A percentile compares a stretch with the other conserved stretches of the same genome.
phyloP scores from a whole-genome alignment of 2,888 invertebrate species.

The Orthonychiurus folsomi region DNA sequence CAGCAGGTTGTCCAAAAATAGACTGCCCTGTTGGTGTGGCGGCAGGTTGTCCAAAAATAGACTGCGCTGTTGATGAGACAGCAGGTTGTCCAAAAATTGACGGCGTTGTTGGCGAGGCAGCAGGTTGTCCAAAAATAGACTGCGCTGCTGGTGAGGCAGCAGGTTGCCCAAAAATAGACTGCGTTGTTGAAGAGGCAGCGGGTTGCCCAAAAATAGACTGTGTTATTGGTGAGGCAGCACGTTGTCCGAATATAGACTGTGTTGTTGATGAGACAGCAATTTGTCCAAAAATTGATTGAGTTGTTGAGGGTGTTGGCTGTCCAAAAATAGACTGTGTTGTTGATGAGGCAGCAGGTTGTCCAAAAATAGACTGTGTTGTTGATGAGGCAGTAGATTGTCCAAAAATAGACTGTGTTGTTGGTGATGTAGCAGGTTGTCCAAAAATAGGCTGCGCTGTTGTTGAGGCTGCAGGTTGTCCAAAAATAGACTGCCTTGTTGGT shows the following conservation, averaged over 20 bases:
- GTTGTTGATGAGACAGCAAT: slow-evolving; percentile 3
- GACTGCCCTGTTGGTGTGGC: not conserved
- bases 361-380: not conserved
- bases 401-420: not conserved
- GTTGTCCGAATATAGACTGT: not conserved
- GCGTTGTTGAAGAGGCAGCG: not conserved
- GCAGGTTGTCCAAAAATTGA: not conserved
- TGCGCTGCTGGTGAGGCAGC: not conserved
- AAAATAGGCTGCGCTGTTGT: not conserved
- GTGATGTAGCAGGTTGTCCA: not conserved
- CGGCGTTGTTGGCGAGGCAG: not conserved
- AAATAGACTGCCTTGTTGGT: not conserved
- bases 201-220: not conserved
- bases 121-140: not conserved
- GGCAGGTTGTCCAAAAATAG: not conserved
- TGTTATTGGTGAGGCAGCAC: not conserved
- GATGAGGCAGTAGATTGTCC: not conserved
- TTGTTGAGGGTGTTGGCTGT: not conserved
- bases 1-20: not conserved
- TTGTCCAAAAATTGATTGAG: slow-evolving; percentile 5
- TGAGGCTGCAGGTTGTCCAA: not conserved
- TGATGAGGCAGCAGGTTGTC: not conserved
- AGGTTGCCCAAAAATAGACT: not conserved
- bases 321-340: not conserved
- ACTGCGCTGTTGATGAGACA: not conserved